These are phyloP conservation scores for Erannis defoliaria DNA, from an alignment of 2,888 invertebrate species.

Conservation along the genomic window DNA sequence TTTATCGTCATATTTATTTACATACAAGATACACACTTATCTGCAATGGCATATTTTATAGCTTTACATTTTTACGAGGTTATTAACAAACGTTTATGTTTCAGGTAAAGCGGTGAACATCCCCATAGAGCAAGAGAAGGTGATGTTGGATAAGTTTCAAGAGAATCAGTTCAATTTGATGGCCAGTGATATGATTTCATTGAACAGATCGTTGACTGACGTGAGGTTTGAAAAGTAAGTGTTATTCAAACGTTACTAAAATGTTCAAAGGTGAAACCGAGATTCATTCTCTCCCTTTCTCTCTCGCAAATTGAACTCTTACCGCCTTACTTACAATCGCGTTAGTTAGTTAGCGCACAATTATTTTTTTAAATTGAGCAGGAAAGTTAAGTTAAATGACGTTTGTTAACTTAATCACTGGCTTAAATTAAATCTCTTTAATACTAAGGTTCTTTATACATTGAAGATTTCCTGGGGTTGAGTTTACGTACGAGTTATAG, in stretches of 20 bases:
- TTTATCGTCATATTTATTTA: constrained; percentile 25
- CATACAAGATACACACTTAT: constrained; percentile 24
- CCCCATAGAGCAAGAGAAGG: constrained; percentile 93
- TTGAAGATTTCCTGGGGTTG: too few species aligned
- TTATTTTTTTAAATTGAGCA: too few species aligned
- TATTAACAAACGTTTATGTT: constrained; percentile 42
- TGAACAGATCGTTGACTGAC: constrained; percentile 98
- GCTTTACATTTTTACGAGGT: constrained; percentile 19
- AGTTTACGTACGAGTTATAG: too few species aligned
- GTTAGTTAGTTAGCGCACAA: too few species aligned
- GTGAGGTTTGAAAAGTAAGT: constrained; percentile 96
- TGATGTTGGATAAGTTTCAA: constrained; percentile 98
- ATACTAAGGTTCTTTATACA: too few species aligned
- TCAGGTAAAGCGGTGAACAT: constrained; percentile 94
- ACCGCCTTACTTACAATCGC: too few species aligned
- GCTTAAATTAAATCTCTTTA: too few species aligned
- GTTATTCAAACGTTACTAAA: too few species aligned
- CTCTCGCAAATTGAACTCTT: too few species aligned
- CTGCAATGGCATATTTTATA: constrained; percentile 20
- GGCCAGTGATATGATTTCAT: constrained; percentile 98
- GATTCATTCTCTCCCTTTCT: neutral
- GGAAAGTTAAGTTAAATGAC: too few species aligned
- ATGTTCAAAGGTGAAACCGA: too few species aligned
- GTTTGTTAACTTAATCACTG: too few species aligned
- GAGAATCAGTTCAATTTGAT: constrained; percentile 99